Base-by-base conservation (phyloP, 2,113 vertebrate species). In the Pseudopipra pipra region DNA sequence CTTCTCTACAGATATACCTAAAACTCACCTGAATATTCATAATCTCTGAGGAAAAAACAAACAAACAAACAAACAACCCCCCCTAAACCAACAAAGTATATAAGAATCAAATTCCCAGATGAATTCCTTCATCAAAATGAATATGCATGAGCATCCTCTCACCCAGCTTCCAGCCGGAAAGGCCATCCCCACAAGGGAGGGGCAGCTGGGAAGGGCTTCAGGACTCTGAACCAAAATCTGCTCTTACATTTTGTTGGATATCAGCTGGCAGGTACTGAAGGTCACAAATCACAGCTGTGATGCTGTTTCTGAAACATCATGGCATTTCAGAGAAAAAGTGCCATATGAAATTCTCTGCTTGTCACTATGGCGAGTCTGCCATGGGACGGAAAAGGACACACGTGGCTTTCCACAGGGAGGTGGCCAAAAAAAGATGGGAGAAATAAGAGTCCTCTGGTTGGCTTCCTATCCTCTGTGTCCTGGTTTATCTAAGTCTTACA, bases 201-300 rank as follows among this genome's bases (percentile, higher is more conserved):
- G 30, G 37, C 4, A 66, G 59, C 52, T 67, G 65, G 62, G 41
- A 86, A 81, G 25, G 61, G 70, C 61, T 85, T 88, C 68, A 74
- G 75, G 17, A 86, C 59, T 28, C 24, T 31, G 37, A 61, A 81
- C 58, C 73, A 54, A 68, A 90, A 86, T 52, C 65, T 75, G 22
- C 44, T 81, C 49, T 84, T 77, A 54, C 14, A 49, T 46, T 78
- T 85, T 1, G 1, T 47, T 58, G 30, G 85, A 74, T 84, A 65
- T 49, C 80, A 92, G 86, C 56, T 93, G 88, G 96, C 92, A 92
- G 87, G 86, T 46, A 55, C 31, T 61, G 62, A 96, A 94, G 88
- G 92, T 90, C 93, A 93, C 73, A 46, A 55, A 90, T 90, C 83
- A 94, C 70, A 87, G 76, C 37, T 28, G 14, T 62, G 73, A 71